These are phyloP conservation scores for Tetrao urogallus DNA, from an alignment of 2,113 vertebrate species.

Conservation along the genomic window DNA sequence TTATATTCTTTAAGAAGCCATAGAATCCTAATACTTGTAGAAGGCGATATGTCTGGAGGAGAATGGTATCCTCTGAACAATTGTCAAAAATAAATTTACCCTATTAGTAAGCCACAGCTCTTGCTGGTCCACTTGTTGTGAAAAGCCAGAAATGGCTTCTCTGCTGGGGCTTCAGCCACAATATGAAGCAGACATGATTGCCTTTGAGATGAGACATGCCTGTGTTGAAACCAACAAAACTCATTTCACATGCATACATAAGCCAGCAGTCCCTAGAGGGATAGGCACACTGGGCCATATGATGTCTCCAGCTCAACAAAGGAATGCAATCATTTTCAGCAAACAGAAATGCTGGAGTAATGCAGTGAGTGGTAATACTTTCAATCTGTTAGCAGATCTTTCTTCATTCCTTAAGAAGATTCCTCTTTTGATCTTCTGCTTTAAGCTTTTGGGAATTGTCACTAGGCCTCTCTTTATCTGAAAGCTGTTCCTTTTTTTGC, in stretches of 20 bases:
- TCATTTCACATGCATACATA: neutral
- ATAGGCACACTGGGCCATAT: neutral
- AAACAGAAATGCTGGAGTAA: neutral
- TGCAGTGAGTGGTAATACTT: neutral
- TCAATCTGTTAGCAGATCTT: neutral
- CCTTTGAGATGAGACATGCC: neutral
- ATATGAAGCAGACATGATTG: neutral
- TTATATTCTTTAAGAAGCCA: neutral
- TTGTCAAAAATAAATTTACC: neutral
- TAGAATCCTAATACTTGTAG: neutral
- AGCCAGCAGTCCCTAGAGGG: neutral
- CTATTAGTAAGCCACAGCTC: neutral
- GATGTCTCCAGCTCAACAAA: neutral
- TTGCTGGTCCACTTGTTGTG: neutral
- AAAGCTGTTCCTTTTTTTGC: conserved; percentile 8
- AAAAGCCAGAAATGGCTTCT: neutral
- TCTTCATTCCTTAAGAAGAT: conserved; percentile 12
- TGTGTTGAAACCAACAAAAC: neutral
- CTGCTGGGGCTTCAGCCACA: neutral
- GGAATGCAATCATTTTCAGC: neutral
- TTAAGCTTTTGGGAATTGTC: neutral
- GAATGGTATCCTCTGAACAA: neutral
- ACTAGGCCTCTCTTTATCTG: neutral
- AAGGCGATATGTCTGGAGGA: neutral
- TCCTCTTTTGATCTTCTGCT: neutral